A percentile compares a stretch with the other conserved stretches of the same genome.
These are phyloP conservation scores for Potamilus streckersoni DNA, from an alignment of 1,140 invertebrate genomes.

Conservation along the genomic window DNA sequence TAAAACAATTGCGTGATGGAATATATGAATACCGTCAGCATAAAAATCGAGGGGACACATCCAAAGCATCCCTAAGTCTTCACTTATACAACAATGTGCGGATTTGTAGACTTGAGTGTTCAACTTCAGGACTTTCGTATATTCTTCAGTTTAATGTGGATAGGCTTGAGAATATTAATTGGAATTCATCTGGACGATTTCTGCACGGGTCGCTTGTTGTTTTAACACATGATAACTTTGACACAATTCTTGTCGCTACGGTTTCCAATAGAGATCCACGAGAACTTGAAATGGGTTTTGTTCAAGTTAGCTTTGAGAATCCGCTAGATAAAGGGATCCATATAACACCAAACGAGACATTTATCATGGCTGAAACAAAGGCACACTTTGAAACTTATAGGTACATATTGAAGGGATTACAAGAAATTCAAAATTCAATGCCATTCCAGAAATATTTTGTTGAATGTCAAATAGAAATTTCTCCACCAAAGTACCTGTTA, in stretches of 20 bases:
- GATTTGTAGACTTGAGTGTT: constrained; percentile 42
- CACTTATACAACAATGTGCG: constrained; percentile 50
- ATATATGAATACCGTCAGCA: constrained; percentile 44
- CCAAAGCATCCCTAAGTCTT: constrained; percentile 35
- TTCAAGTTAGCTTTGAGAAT: constrained; percentile 66
- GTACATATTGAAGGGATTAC: constrained; percentile 67
- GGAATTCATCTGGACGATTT: constrained; percentile 72
- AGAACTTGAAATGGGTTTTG: constrained; percentile 45
- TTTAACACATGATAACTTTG: constrained; percentile 78
- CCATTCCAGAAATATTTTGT: constrained; percentile 65
- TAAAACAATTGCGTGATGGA: constrained; percentile 65
- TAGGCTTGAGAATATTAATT: constrained; percentile 52
- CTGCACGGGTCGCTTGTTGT: constrained; percentile 80
- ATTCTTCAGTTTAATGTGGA: constrained; percentile 53
- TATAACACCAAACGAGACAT: constrained; percentile 31
- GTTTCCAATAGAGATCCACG: constrained; percentile 73
- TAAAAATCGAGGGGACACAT: constrained; percentile 11
- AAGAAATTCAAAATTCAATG: constrained; percentile 58
- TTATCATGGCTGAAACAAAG: constrained; percentile 69
- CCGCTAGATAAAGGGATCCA: constrained; percentile 15
- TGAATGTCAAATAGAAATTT: constrained; percentile 44
- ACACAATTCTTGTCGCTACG: constrained; percentile 77
- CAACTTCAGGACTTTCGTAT: constrained; percentile 39
- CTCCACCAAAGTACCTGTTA: constrained; percentile 52
- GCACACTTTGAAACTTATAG: constrained; percentile 71